Base-by-base conservation (phyloP, 2,888 invertebrate species). In the Dasysyrphus tricinctus region DNA sequence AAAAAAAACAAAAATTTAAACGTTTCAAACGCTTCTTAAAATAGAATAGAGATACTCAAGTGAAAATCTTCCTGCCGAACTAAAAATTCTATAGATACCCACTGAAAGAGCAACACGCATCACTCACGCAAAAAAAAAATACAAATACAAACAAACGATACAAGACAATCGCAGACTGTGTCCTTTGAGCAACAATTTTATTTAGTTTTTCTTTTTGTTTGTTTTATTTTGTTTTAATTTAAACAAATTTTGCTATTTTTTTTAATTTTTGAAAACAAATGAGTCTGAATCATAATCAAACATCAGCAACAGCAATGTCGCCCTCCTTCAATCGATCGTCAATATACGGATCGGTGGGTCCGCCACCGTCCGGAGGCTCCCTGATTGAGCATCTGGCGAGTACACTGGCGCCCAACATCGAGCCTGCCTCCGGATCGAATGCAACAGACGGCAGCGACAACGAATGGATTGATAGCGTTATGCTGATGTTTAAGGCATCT, bases 401-500 rank as follows among this genome's bases (percentile, higher is more conserved):
- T 56, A 86, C 82, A 57, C 49, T 86, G 86, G 82, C 86, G 78
- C 86, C 86, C 78, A 69, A 81, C 39, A 12, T 11, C 37, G 57
- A 82, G 59, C 74, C 73, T 47, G 57, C 72, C 44, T 29, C 24
- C 44, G 73, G 34, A 9, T 59, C 79, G 14, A 82, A 86, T 81
- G 74, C 70, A 75, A 75, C 86, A 75, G 72, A 86, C 57, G 63
- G 76, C 34, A 34, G 72, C 76, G 76, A 89, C 87, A 87, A 83
- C 89, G 92, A 94, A 69, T 93, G 96, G 91, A 92, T 94, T 57
- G 93, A 95, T 67, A 93, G 94, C 49, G 93, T 95, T 82, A 88
- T 95, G 59, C 92, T 95, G 88, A 93, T 95, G 32, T 89, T 96
- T 82, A 97, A 97, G 93, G 95, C 95, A 88, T 94, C 96, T 32